phyloP scores from a whole-genome alignment of 2,113 vertebrate genomes.

The Protobothrops flavoviridis region DNA sequence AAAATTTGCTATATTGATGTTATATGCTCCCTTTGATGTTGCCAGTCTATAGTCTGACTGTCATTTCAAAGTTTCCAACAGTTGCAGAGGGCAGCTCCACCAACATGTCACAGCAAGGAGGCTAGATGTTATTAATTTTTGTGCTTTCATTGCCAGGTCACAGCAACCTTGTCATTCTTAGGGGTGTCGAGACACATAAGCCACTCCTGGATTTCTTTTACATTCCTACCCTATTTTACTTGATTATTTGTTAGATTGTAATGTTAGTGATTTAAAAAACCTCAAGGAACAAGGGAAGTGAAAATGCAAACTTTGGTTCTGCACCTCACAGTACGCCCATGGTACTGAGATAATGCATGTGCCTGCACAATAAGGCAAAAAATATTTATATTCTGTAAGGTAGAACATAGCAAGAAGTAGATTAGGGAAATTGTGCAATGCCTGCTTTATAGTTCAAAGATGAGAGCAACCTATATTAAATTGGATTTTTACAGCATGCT shows the following conservation, averaged over 20 bases:
- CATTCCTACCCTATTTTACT: background rate
- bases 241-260: background rate
- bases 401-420: background rate
- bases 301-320: background rate
- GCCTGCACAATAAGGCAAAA: background rate
- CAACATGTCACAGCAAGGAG: background rate
- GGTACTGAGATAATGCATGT: background rate
- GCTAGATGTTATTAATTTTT: background rate
- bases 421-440: background rate
- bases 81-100: background rate
- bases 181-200: background rate
- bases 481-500: background rate
- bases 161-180: background rate
- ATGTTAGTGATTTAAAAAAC: background rate
- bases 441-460: background rate
- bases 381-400: background rate
- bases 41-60: background rate
- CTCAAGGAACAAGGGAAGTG: background rate
- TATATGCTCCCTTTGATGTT: background rate
- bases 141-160: background rate
- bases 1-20: background rate
- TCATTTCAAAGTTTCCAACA: background rate
- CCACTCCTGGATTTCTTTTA: background rate
- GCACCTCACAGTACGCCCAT: fast-evolving
- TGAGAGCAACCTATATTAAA: background rate